A percentile compares a stretch with the other conserved stretches of the same genome.
These are phyloP conservation scores for Eudasyphora cyanicolor DNA, from an alignment of 2,888 invertebrate genomes.

Conservation along the genomic window DNA sequence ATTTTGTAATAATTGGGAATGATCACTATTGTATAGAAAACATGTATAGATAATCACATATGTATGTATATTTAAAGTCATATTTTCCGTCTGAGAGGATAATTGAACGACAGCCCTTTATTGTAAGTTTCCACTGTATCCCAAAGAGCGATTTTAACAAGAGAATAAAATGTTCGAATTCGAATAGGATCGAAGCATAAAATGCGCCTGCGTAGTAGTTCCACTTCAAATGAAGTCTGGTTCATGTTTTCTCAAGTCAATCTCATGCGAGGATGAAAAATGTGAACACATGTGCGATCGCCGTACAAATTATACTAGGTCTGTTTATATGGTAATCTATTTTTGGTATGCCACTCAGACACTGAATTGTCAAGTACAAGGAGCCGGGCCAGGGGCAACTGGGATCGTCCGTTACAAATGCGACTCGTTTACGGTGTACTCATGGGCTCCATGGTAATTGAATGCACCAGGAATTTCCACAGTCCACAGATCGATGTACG, in stretches of 20 bases:
- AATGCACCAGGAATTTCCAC: slow-evolving; percentile 53
- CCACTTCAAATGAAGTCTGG: neutral
- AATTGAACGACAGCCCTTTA: no score
- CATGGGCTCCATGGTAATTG: slow-evolving; percentile 42
- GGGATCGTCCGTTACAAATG: slow-evolving; percentile 55
- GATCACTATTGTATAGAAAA: no score
- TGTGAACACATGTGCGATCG: slow-evolving; percentile 46
- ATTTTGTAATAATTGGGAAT: no score
- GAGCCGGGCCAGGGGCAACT: slow-evolving; percentile 18
- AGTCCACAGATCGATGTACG: slow-evolving; percentile 54
- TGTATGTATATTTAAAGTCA: no score
- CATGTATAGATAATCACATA: no score
- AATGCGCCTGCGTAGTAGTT: neutral
- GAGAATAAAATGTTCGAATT: no score
- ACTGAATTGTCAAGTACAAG: slow-evolving; percentile 51
- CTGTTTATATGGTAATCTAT: slow-evolving; percentile 44
- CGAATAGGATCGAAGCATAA: neutral
- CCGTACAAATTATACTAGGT: slow-evolving; percentile 12
- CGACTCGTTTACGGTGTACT: slow-evolving; percentile 13
- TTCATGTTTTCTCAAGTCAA: slow-evolving; percentile 13
- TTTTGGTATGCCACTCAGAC: slow-evolving; percentile 52
- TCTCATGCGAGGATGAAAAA: neutral
- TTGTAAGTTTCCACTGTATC: no score
- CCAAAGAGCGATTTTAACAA: no score
- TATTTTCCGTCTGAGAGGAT: no score